Percentiles rank a stretch among this genome's conserved stretches.
Evolutionary conservation across 2,113 vertebrate species (phyloP).

Genomic region (Microcebus ravelobensis): DNA sequence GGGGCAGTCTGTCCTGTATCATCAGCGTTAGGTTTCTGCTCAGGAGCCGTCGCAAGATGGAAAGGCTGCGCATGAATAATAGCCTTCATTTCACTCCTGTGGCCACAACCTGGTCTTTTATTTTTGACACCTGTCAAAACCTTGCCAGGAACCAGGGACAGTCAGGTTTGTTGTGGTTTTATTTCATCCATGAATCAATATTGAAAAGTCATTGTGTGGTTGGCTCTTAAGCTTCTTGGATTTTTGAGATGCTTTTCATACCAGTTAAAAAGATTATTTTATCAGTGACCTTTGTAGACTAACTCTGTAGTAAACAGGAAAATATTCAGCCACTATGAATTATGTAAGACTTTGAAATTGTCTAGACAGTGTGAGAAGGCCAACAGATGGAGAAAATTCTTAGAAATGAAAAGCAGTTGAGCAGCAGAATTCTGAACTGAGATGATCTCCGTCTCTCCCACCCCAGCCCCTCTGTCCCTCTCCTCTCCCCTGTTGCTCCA

Average conservation of each 20-base stretch:
- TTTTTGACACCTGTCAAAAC: neutral
- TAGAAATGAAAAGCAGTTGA: conserved; percentile 34
- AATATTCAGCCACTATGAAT: conserved; percentile 54
- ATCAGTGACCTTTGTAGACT: conserved; percentile 71
- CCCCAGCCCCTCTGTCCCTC: neutral
- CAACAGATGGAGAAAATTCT: conserved; percentile 38
- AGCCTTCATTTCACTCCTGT: neutral
- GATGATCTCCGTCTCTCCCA: neutral
- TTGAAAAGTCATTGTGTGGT: neutral
- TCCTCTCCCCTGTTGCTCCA: neutral
- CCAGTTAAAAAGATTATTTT: conserved; percentile 58
- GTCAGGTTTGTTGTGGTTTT: neutral
- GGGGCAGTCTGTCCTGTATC: neutral
- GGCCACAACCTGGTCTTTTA: neutral
- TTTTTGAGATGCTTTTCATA: conserved; percentile 63
- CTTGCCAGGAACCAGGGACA: neutral
- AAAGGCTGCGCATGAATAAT: neutral
- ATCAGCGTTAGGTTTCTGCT: too few species aligned
- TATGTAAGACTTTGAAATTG: conserved; percentile 63
- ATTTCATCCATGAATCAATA: neutral
- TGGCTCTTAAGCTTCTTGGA: conserved; percentile 2
- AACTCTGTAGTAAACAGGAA: conserved; percentile 65
- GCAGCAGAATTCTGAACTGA: neutral
- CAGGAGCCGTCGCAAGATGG: neutral
- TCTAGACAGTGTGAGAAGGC: conserved; percentile 65